Conservation (phyloP, 2,113 vertebrate genomes). For the Ptilorrhoa leucosticta region DNA sequence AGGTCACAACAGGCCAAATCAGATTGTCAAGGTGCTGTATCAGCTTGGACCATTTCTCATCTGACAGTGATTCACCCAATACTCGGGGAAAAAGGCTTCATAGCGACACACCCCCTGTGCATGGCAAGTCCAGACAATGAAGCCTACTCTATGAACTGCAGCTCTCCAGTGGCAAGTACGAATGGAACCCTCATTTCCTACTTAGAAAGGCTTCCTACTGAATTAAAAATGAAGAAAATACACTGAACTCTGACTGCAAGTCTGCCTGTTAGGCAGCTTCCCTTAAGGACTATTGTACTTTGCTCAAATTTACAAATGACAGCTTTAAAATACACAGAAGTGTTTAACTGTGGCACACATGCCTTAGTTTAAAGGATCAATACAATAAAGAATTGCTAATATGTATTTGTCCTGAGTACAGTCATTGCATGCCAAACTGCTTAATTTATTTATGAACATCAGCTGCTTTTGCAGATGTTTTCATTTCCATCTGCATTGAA, state of each 20-base stretch:
- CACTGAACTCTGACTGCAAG: neutral
- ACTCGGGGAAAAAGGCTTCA: neutral
- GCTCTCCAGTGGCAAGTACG: neutral
- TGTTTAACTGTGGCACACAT: slow-evolving; percentile 16
- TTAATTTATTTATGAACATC: slow-evolving; percentile 35
- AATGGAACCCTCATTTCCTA: neutral
- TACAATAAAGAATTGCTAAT: neutral
- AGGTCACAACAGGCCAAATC: neutral
- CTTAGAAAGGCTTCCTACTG: neutral
- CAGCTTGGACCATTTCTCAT: neutral
- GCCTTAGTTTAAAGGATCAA: slow-evolving; percentile 22
- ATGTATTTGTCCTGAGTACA: neutral
- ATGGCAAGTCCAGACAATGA: neutral
- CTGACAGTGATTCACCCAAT: neutral
- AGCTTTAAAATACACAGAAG: slow-evolving; percentile 25
- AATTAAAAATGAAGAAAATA: slow-evolving; percentile 36
- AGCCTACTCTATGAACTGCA: neutral
- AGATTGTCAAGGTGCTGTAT: neutral
- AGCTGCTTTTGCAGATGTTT: neutral
- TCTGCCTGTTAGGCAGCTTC: neutral
- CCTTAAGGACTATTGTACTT: slow-evolving; percentile 6
- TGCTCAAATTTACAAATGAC: slow-evolving; percentile 16
- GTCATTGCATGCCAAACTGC: neutral
- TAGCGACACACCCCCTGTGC: neutral
- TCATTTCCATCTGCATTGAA: neutral